A percentile compares a stretch with the other conserved stretches of the same genome.
These are phyloP conservation scores for Zaprionus capensis DNA, from an alignment of 1,140 invertebrate genomes.

Conservation along the genomic window DNA sequence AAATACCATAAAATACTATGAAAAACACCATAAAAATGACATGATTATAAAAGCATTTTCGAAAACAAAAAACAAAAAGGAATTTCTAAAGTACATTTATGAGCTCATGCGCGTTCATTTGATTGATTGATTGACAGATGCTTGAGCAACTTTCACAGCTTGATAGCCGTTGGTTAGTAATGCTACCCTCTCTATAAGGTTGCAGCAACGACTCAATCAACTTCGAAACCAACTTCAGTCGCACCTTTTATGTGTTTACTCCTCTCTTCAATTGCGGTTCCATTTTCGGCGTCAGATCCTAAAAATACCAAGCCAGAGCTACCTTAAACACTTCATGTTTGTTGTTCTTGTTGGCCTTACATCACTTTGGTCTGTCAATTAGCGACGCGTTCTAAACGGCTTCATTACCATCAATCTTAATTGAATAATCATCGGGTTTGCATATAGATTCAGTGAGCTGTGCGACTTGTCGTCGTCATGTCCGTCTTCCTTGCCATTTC, in stretches of 20 bases:
- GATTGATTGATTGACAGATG: conserved; percentile 7
- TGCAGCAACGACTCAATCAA: conserved; percentile 31
- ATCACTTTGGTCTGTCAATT: conserved; percentile 61
- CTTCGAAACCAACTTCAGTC: conserved; percentile 34
- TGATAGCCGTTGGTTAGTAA: background rate
- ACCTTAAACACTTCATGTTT: background rate
- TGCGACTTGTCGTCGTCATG: conserved; percentile 15
- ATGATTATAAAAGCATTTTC: background rate
- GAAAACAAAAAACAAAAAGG: background rate
- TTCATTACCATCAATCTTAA: conserved; percentile 81
- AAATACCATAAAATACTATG: background rate
- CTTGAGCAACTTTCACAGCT: conserved; percentile 27
- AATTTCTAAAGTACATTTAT: background rate
- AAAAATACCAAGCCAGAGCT: background rate
- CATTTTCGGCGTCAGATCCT: conserved; percentile 24
- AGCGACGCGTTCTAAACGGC: conserved; percentile 59
- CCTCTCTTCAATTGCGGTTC: conserved; percentile 19
- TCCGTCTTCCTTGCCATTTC: conserved; percentile 18
- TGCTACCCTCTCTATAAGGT: conserved; percentile 2
- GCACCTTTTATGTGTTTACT: conserved; percentile 45
- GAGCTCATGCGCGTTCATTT: conserved; percentile 3
- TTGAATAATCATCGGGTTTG: conserved; percentile 73
- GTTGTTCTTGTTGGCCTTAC: conserved; percentile 37
- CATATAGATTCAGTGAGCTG: conserved; percentile 63
- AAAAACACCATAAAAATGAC: conserved; percentile 7